Evolutionary conservation across 92 coral and sea anemone species (phyloP).

Genomic region (Phymanthus crucifer): DNA sequence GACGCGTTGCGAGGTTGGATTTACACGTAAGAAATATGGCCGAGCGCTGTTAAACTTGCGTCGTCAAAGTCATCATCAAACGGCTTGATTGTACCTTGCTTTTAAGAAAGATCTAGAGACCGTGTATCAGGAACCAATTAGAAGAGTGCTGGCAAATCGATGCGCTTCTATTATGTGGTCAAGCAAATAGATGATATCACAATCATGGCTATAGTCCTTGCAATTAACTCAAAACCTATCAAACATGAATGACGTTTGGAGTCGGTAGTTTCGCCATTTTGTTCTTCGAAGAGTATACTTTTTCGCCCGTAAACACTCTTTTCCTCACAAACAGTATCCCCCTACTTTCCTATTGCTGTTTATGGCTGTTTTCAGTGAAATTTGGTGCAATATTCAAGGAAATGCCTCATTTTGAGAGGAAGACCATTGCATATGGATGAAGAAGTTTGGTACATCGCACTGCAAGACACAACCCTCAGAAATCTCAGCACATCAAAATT

Average conservation of each 20-base stretch:
- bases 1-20: neutral
- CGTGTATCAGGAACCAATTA: constrained; percentile 5
- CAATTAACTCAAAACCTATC: constrained; percentile 29
- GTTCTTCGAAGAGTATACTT: neutral
- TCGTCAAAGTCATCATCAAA: constrained; percentile 16
- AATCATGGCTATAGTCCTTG: constrained; percentile 24
- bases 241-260: constrained; percentile 32
- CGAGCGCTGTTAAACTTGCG: neutral
- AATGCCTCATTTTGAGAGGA: neutral
- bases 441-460: neutral
- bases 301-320: neutral
- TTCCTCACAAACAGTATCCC: neutral
- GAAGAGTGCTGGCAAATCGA: constrained; percentile 24
- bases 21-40: neutral
- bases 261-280: constrained; percentile 6
- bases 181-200: constrained; percentile 30
- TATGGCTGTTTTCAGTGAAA: neutral
- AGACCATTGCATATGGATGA: neutral
- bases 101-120: constrained; percentile 4
- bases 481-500: constrained; percentile 11
- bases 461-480: constrained; percentile 2
- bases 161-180: constrained; percentile 25
- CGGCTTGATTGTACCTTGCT: constrained; percentile 20
- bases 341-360: neutral
- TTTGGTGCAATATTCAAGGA: neutral